phyloP scores from a whole-genome alignment of 2,888 invertebrate genomes.

The Agrochola circellaris region DNA sequence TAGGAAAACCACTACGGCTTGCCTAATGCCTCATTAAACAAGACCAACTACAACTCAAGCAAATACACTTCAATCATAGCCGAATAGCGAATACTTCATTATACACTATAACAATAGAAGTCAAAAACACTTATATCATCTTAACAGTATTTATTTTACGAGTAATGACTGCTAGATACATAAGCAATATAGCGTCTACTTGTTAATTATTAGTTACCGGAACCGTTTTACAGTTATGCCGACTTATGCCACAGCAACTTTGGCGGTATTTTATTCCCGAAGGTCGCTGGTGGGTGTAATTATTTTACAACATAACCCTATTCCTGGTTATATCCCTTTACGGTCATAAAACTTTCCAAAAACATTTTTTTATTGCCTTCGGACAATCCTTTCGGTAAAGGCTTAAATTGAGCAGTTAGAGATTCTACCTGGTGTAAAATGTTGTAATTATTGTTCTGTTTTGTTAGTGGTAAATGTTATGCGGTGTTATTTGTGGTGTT shows the following conservation, averaged over 20 bases:
- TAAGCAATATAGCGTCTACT: conserved; percentile 54
- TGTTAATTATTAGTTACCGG: conserved; percentile 66
- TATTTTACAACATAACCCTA: conserved; percentile 81
- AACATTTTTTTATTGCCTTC: conserved; percentile 73
- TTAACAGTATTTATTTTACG: conserved; percentile 47
- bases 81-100: conserved; percentile 28
- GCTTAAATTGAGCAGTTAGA: conserved; percentile 39
- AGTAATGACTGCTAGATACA: conserved; percentile 38
- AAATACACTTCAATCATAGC: conserved; percentile 28
- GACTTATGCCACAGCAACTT: conserved; percentile 66
- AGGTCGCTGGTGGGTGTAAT: conserved; percentile 73
- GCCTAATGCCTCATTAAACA: background rate
- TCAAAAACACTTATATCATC: conserved; percentile 22
- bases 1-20: background rate
- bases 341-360: conserved; percentile 87
- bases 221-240: conserved; percentile 76
- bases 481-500: background rate
- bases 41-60: conserved; percentile 1
- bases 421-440: conserved; percentile 37
- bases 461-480: conserved; percentile 8
- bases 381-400: conserved; percentile 17
- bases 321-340: conserved; percentile 79
- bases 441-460: conserved; percentile 29
- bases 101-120: conserved; percentile 23
- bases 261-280: conserved; percentile 75